Evolutionary conservation across 2,113 vertebrate genomes (phyloP), one percentile per base, ranked within the genome.

Genomic region (Synchiropus splendidus): DNA sequence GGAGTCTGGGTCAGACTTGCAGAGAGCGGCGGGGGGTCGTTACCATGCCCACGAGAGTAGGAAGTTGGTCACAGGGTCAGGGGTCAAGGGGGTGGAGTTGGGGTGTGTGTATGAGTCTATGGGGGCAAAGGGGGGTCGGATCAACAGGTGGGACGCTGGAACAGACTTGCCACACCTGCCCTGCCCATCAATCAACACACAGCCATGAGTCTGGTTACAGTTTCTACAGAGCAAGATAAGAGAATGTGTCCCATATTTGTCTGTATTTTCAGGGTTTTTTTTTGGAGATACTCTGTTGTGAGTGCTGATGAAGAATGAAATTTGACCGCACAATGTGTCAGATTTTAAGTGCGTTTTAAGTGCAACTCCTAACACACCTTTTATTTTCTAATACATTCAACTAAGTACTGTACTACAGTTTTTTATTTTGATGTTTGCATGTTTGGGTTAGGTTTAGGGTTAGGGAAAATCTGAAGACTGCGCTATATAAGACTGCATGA

Each of bases 51-150:
- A 10, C 1, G 54, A 72, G 74, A 63, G 71, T 74, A 79, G 81
- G 80, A 87, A 85, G 77, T 85, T 89, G 85, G 86, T 88, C 87
- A 87, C 62, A 39, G 78, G 82, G 85, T 87, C 85, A 87, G 72
- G 62, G 84, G 83, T 78, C 67, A 67, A 82, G 64, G 57, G 48
- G 61, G 59, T 79, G 48, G 17, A 54, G 41, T 30, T 46, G 59
- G 74, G 73, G 78, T 82, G 77, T 83, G 75, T 60, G 78, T 75
- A 65, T 69, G 75, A 84, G 57, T 55, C 46, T 30, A 18, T 39
- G 78, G 51, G 64, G 65, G 51, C 49, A 14, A 6, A 16, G 41
- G 55, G 67, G 79, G 62, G 77, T 78, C 70, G 60, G 64, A 67
- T 57, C 45, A 73, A 85, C 89, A 90, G 86, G 81, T 89, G 88